Evolutionary conservation across 2,888 invertebrate genomes (phyloP), one percentile per base, ranked within the genome.

Genomic region (Hemaris fuciformis): DNA sequence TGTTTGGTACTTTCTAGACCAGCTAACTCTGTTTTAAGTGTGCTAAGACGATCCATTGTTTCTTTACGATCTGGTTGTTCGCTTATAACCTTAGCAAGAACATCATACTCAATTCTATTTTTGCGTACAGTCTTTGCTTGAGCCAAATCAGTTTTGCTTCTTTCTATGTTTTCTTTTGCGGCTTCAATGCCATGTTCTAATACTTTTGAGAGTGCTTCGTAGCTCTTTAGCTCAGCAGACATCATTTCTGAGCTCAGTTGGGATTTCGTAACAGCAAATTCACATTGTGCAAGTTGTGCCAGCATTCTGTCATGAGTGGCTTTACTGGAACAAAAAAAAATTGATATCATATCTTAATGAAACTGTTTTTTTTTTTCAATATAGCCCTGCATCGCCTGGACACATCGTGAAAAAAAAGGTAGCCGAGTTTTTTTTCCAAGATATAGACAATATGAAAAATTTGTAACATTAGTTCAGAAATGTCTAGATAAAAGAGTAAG

Each of bases 81-180:
- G 71, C 96, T 96, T 66, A 99, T 98, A 0, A 98, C 95, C 83
- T 97, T 97, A 0, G 98, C 98, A 43, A 99, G 80, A 10, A 98
- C 95, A 91, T 99, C 98, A 88, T 99, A 99, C 83, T 98, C 98
- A 90, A 97, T 96, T 75, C 97, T 94, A 83, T 99, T 98, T 80
- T 97, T 97, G 13, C 98, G 94, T 25, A 98, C 95, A 70, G 96
- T 95, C 81, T 97, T 97, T 0, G 98, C 98, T 76, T 96, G 94
- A 46, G 95, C 94, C 6, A 98, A 87, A 73, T 97, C 97, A 6
- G 93, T 88, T 88, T 98, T 98, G 63, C 97, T 97, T 63, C 94
- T 94, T 65, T 96, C 95, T 71, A 99, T 98, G 69, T 97, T 96
- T 13, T 93, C 91, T 80, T 97, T 96, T 0, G 98, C 97, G 58